phyloP scores from a whole-genome alignment of 2,113 vertebrate genomes.

The Merops nubicus region DNA sequence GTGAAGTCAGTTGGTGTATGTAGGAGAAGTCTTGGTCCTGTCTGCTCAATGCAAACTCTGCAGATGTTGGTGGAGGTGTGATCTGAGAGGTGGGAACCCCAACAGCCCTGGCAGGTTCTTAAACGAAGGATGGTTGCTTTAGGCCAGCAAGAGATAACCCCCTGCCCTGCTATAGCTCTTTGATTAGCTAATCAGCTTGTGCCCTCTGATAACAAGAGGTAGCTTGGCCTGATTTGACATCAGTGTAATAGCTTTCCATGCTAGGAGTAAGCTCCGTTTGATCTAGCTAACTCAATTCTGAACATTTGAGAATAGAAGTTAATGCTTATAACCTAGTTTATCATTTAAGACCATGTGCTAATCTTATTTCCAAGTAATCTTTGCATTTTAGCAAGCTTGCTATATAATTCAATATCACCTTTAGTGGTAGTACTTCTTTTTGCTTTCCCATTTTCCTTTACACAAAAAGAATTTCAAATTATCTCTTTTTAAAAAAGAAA shows the following conservation, averaged over 20 bases:
- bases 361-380: neutral
- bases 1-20: neutral
- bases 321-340: neutral
- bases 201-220: neutral
- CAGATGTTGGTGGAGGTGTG: fast-evolving
- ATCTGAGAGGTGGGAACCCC: neutral
- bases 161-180: fast-evolving
- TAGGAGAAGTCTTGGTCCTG: neutral
- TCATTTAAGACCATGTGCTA: neutral
- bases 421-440: neutral
- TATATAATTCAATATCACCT: neutral
- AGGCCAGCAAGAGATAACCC: neutral
- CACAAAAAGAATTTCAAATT: neutral
- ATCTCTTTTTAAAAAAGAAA: neutral
- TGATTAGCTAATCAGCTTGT: neutral
- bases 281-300: neutral
- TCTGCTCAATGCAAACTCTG: neutral
- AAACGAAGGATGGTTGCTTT: neutral
- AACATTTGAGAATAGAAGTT: neutral
- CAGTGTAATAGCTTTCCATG: neutral
- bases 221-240: neutral
- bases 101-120: neutral
- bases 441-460: neutral
- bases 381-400: neutral
- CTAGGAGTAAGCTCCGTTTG: neutral